These are phyloP conservation scores for Zygaena filipendulae DNA, from an alignment of 2,888 invertebrate species.

Conservation along the genomic window DNA sequence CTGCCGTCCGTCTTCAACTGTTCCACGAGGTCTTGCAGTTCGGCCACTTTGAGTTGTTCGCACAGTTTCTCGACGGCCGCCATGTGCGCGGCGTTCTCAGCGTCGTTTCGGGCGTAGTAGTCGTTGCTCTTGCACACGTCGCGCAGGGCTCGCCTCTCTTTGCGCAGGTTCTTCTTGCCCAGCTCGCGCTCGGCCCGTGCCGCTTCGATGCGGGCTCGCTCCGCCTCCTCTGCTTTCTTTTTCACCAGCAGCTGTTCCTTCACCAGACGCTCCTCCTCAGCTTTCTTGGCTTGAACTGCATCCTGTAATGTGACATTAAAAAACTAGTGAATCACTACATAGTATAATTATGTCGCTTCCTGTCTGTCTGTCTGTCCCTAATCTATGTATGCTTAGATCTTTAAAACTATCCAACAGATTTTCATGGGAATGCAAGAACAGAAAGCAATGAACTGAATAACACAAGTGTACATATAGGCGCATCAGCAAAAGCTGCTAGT, in stretches of 20 bases:
- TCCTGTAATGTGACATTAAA: constrained; percentile 66
- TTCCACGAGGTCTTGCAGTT: constrained; percentile 81
- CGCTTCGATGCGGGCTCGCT: constrained; percentile 83
- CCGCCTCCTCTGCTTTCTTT: constrained; percentile 83
- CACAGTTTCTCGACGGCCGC: constrained; percentile 93
- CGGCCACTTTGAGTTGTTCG: constrained; percentile 77
- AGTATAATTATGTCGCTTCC: too few species aligned
- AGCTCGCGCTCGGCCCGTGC: constrained; percentile 88
- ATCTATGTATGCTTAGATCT: too few species aligned
- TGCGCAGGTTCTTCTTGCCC: constrained; percentile 86
- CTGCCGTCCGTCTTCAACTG: constrained; percentile 73
- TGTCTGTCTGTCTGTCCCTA: too few species aligned
- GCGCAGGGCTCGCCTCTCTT: constrained; percentile 83
- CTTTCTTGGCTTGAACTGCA: constrained; percentile 82
- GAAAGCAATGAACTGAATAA: too few species aligned
- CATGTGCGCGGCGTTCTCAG: constrained; percentile 84
- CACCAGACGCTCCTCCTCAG: constrained; percentile 82
- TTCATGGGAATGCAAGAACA: too few species aligned
- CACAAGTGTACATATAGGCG: too few species aligned
- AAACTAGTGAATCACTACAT: too few species aligned
- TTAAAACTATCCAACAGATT: too few species aligned
- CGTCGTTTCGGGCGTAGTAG: constrained; percentile 78
- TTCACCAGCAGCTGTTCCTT: constrained; percentile 79
- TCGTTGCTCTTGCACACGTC: constrained; percentile 84
- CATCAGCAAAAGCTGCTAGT: too few species aligned